Base-by-base conservation (phyloP, 2,797 vertebrate species). In the Gambelia wislizenii region DNA sequence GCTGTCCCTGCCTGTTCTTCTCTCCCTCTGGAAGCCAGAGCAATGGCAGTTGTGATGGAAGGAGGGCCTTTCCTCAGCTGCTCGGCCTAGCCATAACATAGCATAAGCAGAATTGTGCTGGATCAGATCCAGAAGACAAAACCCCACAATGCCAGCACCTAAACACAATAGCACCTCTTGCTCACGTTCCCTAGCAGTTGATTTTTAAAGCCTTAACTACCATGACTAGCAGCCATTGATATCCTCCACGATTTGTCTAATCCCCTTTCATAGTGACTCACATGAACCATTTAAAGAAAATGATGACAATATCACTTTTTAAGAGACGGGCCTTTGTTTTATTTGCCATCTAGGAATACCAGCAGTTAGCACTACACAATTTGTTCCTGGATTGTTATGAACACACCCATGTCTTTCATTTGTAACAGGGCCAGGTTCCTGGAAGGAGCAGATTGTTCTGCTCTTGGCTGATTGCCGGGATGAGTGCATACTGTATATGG, bases 381-480 rank as follows among this genome's bases (percentile, higher is more conserved):
- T 16, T 86, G 2, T 9, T 91, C 0, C 12, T 83, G 44, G 30
- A 56, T 52, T 52, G 39, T 25, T 84, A 25, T 89, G 82, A 89
- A 7, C 67, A 70, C 25, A 78, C 22, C 6, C 36, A 64, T 74
- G 49, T 54, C 20, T 74, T 44, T 87, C 0, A 36, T 54, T 89
- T 90, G 22, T 79, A 64, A 92, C 86, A 4, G 5, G 42, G 80
- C 30, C 70, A 33, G 61, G 52, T 52, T 70, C 67, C 39, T 13
- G 72, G 33, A 88, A 49, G 61, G 52, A 86, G 90, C 89, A 76
- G 69, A n/a, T 49, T 89, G 52, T 39, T n/a, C n/a, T 80, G 2
- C 2, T 33, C 47, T 89, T 59, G 20, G 59, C 72, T 59, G 33
- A 0, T 0, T 0, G 0, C 10, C 69, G 8, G 76, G 36, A 52